Evolutionary conservation across 2,888 invertebrate species (phyloP).

Genomic region (Argyra leucocephala): DNA sequence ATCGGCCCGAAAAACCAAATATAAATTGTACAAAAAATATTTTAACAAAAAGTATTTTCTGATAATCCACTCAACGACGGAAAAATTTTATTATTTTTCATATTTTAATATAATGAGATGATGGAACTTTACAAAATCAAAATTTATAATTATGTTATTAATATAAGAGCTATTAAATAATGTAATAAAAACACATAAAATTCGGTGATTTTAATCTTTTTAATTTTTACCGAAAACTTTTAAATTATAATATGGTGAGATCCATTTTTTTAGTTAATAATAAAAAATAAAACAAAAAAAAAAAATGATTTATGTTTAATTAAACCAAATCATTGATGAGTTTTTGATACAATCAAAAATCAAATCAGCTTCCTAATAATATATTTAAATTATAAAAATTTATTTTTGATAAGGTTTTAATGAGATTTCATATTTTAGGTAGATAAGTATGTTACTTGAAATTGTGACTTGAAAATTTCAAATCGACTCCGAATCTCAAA

Average conservation of each 20-base stretch:
- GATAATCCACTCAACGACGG: neutral
- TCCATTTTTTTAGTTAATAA: neutral
- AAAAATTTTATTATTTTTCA: no score
- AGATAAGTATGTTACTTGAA: no score
- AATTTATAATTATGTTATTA: slow-evolving; percentile 8
- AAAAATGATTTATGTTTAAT: neutral
- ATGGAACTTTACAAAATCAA: neutral
- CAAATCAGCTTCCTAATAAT: no score
- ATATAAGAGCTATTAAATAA: slow-evolving; percentile 8
- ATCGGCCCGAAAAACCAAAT: no score
- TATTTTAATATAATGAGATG: neutral
- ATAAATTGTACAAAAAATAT: no score
- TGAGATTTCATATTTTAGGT: no score
- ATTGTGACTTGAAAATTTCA: no score
- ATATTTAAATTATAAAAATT: no score
- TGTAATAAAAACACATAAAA: slow-evolving; percentile 10
- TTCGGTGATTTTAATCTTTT: neutral
- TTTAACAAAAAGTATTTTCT: no score
- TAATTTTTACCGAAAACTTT: neutral
- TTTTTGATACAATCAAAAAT: neutral
- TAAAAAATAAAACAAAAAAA: neutral
- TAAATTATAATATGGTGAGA: neutral
- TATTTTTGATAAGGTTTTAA: no score
- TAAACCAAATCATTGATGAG: neutral
- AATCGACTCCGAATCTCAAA: no score